Conservation (phyloP, 1,140 invertebrate species). For the Zaprionus capensis region DNA sequence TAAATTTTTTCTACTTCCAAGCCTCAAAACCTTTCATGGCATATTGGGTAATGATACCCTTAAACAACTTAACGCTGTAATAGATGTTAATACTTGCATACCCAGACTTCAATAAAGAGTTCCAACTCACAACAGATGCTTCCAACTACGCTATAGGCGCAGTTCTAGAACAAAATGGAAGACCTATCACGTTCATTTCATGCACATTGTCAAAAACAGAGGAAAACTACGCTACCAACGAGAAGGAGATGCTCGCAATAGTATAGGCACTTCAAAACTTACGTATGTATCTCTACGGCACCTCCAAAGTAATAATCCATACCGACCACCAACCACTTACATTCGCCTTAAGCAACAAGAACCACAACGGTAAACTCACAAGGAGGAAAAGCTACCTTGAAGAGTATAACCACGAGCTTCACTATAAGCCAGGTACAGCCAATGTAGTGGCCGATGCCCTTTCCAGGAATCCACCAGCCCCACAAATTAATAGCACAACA, state of each 20-base stretch:
- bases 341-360: constrained; percentile 83
- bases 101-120: constrained; percentile 44
- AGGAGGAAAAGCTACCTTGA: constrained; percentile 54
- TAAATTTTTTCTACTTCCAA: constrained; percentile 2
- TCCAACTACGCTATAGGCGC: constrained; percentile 65
- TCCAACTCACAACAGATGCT: constrained; percentile 73
- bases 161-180: not conserved
- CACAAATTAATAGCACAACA: not conserved
- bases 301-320: constrained; percentile 52
- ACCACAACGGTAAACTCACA: constrained; percentile 61
- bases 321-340: constrained; percentile 47
- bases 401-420: constrained; percentile 76
- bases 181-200: constrained; percentile 79
- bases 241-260: constrained; percentile 85
- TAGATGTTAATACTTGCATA: constrained; percentile 58
- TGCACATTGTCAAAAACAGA: constrained; percentile 53
- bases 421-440: constrained; percentile 78
- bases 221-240: constrained; percentile 68
- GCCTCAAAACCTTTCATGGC: not conserved
- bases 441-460: constrained; percentile 76
- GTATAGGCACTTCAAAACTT: constrained; percentile 80
- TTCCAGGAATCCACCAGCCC: constrained; percentile 31
- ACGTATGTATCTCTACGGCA: constrained; percentile 77
- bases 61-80: constrained; percentile 4
- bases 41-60: constrained; percentile 9